phyloP scores from a whole-genome alignment of 37 sponge, comb jelly and placozoan species.

The Haliclona indistincta region DNA sequence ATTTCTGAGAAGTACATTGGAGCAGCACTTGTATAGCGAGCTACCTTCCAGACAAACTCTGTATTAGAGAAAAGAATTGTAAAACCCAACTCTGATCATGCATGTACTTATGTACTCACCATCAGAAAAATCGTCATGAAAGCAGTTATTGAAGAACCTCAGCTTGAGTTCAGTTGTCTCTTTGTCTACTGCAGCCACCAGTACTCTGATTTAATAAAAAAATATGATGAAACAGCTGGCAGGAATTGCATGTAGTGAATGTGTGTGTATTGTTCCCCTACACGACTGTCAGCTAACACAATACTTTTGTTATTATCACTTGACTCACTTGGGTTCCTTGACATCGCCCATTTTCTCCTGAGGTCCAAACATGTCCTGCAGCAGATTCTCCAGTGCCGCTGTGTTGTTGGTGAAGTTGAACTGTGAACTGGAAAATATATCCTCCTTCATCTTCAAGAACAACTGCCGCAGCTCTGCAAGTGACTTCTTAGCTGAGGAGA shows the following conservation, averaged over 20 bases:
- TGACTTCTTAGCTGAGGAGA: conserved; percentile 10
- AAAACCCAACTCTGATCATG: not conserved
- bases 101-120: not conserved
- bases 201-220: conserved; percentile 7
- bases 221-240: no score
- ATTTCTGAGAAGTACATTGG: conserved; percentile 17
- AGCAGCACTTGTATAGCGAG: conserved; percentile 26
- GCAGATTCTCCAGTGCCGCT: conserved; percentile 31
- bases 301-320: no score
- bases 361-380: conserved; percentile 37
- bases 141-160: conserved; percentile 55
- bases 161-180: conserved; percentile 29
- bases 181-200: conserved; percentile 39
- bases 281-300: no score
- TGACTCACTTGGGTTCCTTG: not conserved
- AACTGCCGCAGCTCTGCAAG: conserved; percentile 25
- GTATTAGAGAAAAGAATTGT: conserved; percentile 3
- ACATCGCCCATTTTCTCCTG: not conserved
- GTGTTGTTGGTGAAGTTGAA: conserved; percentile 29
- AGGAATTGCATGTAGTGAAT: no score
- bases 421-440: conserved; percentile 29
- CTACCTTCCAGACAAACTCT: conserved; percentile 15
- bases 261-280: no score
- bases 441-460: conserved; percentile 49
- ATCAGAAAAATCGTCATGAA: conserved; percentile 23